phyloP scores from a whole-genome alignment of 2,888 invertebrate genomes.

The Lasioglossum malachurum region DNA sequence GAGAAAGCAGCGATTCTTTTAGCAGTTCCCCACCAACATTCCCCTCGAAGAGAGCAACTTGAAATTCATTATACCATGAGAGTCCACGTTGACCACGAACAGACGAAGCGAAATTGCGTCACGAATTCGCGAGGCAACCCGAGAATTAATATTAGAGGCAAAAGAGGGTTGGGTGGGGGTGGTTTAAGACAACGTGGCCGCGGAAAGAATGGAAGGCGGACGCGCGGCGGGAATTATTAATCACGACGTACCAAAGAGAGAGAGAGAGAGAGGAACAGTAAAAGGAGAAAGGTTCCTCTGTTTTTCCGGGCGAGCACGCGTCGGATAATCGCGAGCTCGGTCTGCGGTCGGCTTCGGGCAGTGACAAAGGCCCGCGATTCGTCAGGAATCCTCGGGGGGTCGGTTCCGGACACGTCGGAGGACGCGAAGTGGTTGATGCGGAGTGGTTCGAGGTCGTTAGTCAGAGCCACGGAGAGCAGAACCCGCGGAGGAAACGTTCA shows the following conservation, averaged over 20 bases:
- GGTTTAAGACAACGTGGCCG: background rate
- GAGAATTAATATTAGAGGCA: background rate
- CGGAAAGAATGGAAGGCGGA: background rate
- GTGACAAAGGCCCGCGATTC: constrained; percentile 72
- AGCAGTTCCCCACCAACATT: background rate
- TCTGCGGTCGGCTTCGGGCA: constrained; percentile 37
- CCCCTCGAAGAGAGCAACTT: background rate
- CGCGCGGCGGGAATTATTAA: constrained; percentile 20
- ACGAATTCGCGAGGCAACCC: background rate
- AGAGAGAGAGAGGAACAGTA: background rate
- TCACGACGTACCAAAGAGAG: background rate
- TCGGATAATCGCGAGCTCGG: background rate
- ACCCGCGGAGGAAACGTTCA: constrained; percentile 10
- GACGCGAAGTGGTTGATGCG: constrained; percentile 67
- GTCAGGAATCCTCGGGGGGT: constrained; percentile 59
- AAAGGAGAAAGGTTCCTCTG: background rate
- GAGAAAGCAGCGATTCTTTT: background rate
- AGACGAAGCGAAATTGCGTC: background rate
- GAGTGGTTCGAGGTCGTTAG: constrained; percentile 61
- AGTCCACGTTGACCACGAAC: background rate
- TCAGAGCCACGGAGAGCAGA: constrained; percentile 46
- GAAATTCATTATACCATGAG: background rate
- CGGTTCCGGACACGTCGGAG: constrained; percentile 5
- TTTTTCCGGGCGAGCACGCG: background rate
- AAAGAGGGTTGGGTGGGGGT: background rate